Conservation (phyloP, 2,888 invertebrate genomes). For the Protonemura montana region DNA sequence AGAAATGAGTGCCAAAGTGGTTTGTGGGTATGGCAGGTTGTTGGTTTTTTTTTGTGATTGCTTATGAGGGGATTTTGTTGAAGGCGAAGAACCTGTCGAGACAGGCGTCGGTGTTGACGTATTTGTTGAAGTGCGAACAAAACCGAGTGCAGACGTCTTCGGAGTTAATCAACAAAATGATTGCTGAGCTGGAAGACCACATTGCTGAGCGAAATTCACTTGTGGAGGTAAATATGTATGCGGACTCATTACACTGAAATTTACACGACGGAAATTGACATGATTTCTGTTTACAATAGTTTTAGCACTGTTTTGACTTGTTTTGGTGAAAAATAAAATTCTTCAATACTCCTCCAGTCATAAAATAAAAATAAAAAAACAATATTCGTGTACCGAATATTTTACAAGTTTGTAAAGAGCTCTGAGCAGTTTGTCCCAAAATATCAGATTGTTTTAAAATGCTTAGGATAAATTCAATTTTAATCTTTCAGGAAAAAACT, state of each 20-base stretch:
- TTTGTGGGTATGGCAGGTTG: neutral
- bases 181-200: neutral
- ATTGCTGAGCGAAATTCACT: neutral
- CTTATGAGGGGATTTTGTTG: neutral
- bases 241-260: no score
- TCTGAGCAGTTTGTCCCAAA: no score
- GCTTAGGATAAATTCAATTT: no score
- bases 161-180: neutral
- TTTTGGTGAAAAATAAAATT: no score
- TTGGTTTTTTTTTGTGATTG: neutral
- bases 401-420: no score
- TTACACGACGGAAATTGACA: no score
- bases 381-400: no score
- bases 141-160: neutral
- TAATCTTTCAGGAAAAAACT: neutral
- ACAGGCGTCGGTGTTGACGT: neutral
- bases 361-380: no score
- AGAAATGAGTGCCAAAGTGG: neutral
- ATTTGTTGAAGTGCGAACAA: neutral
- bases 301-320: no score
- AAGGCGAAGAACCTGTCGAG: neutral
- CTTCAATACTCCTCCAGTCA: no score
- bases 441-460: neutral
- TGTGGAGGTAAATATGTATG: conserved; percentile 1
- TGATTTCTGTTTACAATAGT: no score